These are phyloP conservation scores for Procavia capensis DNA, from an alignment of 2,113 vertebrate genomes.

Conservation along the genomic window DNA sequence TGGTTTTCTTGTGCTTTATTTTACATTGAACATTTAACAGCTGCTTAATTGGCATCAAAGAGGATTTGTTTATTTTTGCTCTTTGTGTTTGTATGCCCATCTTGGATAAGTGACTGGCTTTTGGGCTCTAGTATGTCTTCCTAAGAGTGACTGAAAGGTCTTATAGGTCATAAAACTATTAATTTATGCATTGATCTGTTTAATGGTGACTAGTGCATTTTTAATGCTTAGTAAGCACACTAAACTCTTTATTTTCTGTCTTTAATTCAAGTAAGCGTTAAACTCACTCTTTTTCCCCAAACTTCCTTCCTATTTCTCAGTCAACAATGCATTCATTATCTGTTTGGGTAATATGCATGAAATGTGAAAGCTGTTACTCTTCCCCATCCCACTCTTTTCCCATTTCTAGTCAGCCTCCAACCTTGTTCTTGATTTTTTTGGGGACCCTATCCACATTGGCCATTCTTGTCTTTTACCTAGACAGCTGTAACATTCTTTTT, in stretches of 20 bases:
- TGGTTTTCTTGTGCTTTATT: slow-evolving; percentile 34
- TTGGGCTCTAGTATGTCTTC: slow-evolving; percentile 7
- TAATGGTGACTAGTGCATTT: background rate
- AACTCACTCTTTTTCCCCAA: background rate
- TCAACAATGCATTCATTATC: background rate
- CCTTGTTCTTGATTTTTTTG: background rate
- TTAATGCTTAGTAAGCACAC: background rate
- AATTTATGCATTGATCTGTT: background rate
- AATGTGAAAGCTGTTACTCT: background rate
- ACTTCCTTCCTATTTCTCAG: background rate
- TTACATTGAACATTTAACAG: slow-evolving; percentile 3
- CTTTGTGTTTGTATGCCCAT: background rate
- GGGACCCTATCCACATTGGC: too few species aligned
- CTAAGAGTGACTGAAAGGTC: background rate
- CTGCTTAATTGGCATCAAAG: background rate
- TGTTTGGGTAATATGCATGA: background rate
- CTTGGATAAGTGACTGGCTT: background rate
- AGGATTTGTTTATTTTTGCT: slow-evolving; percentile 28
- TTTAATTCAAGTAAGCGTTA: slow-evolving; percentile 41
- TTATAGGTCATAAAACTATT: background rate
- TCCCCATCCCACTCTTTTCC: background rate
- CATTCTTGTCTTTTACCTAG: background rate
- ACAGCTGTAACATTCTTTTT: background rate
- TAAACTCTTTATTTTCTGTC: slow-evolving; percentile 28
- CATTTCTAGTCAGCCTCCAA: background rate